Conservation (phyloP, 2,797 vertebrate genomes). For the Gymnodraco acuticeps region DNA sequence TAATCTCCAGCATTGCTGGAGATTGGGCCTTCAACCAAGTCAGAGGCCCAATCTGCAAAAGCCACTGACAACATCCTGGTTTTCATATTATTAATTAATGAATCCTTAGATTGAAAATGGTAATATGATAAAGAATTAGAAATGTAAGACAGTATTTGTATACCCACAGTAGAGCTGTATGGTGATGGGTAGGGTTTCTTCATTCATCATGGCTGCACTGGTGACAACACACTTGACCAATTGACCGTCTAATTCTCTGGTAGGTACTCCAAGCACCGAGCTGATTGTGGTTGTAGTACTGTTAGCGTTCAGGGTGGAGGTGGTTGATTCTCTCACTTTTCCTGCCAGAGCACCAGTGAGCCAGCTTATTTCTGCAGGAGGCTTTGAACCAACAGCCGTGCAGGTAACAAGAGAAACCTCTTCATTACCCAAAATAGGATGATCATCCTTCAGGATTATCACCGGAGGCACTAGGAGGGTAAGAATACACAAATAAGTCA, state of each 20-base stretch:
- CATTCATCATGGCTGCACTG: not conserved
- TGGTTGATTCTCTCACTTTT: not conserved
- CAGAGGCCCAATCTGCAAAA: not conserved
- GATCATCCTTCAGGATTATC: constrained; percentile 9
- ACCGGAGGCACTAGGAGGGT: constrained; percentile 64
- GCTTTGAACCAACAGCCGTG: constrained; percentile 53
- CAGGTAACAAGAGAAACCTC: constrained; percentile 58
- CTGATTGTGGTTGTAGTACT: constrained; percentile 58
- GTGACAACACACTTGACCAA: constrained; percentile 62
- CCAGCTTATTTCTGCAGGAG: constrained; percentile 67
- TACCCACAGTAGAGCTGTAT: constrained; percentile 75
- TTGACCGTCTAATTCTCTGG: constrained; percentile 39
- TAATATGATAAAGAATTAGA: not conserved
- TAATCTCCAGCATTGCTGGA: not conserved
- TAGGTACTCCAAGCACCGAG: constrained; percentile 57
- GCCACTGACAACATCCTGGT: no score
- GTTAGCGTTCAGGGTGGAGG: constrained; percentile 18
- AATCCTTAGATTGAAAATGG: not conserved
- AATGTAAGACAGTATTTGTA: not conserved
- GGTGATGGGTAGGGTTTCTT: constrained; percentile 14
- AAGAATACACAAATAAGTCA: not conserved
- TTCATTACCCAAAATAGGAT: constrained; percentile 17
- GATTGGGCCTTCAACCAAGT: not conserved
- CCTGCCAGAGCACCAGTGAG: not conserved
- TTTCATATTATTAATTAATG: not conserved